Percentiles rank a stretch among this genome's conserved stretches.
phyloP scores from a whole-genome alignment of 2,797 vertebrate species.

The Ctenopoma multispine region DNA sequence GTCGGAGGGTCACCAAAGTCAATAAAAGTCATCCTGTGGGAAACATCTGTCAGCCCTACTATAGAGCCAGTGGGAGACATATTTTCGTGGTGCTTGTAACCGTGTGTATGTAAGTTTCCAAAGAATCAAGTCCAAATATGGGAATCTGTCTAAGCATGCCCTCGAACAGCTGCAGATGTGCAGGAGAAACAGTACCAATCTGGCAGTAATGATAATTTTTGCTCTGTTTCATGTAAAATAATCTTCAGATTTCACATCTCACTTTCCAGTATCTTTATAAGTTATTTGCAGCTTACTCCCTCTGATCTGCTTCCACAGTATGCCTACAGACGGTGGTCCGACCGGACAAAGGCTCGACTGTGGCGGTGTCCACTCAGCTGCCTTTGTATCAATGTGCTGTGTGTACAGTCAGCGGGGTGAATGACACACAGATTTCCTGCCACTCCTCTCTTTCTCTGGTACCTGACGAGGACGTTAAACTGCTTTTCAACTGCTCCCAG shows the following conservation, averaged over 20 bases:
- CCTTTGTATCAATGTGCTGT: conserved; percentile 59
- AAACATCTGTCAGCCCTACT: neutral
- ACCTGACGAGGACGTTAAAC: conserved; percentile 62
- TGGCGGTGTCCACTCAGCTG: conserved; percentile 52
- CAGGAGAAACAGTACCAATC: neutral
- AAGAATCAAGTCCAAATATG: conserved; percentile 19
- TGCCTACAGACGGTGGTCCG: conserved; percentile 46
- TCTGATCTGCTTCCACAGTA: conserved; percentile 57
- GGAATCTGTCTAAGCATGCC: conserved; percentile 10
- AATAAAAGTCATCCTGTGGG: too few species aligned
- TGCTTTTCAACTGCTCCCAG: conserved; percentile 73
- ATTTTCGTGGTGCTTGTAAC: neutral
- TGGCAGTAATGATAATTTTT: too few species aligned
- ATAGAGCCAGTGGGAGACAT: neutral
- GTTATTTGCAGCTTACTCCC: neutral
- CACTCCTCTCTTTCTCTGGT: conserved; percentile 45
- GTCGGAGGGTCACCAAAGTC: too few species aligned
- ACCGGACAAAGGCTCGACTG: conserved; percentile 51
- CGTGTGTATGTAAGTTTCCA: conserved; percentile 6
- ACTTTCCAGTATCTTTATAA: neutral
- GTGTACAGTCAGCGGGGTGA: conserved; percentile 59
- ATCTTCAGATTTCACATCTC: neutral
- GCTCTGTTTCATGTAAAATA: too few species aligned
- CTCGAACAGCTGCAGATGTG: neutral
- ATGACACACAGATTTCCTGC: conserved; percentile 55